Evolutionary conservation across 2,113 vertebrate species (phyloP).

Genomic region (Embiotoca jacksoni): DNA sequence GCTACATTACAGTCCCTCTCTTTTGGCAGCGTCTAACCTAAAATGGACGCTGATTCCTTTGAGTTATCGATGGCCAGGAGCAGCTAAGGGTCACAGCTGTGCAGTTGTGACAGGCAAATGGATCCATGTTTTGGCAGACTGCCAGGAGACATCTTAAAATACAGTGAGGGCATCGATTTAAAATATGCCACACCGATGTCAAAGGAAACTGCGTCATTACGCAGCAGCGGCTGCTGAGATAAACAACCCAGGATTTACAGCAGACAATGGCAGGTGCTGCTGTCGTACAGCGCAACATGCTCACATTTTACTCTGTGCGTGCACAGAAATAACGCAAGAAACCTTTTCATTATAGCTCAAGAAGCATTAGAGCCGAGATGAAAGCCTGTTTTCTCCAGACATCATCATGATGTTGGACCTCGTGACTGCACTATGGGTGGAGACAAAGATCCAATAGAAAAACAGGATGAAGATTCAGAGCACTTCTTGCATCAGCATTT

Average conservation of each 20-base stretch:
- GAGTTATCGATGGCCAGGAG: constrained; percentile 65
- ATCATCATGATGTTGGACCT: constrained; percentile 72
- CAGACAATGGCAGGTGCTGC: constrained; percentile 69
- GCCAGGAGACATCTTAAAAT: constrained; percentile 81
- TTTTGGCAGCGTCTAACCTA: constrained; percentile 67
- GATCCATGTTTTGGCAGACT: constrained; percentile 68
- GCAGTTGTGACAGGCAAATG: constrained; percentile 70
- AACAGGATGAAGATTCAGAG: constrained; percentile 50
- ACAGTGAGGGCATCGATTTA: constrained; percentile 72
- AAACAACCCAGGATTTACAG: constrained; percentile 54
- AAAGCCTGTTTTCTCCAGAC: constrained; percentile 73
- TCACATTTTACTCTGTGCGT: constrained; percentile 45
- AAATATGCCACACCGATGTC: constrained; percentile 71
- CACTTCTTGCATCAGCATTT: constrained; percentile 75
- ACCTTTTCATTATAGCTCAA: constrained; percentile 56
- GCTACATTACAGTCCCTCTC: constrained; percentile 37
- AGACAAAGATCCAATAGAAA: constrained; percentile 73
- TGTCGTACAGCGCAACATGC: constrained; percentile 29
- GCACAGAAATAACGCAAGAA: constrained; percentile 61
- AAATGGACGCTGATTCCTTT: constrained; percentile 82
- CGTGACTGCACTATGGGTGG: constrained; percentile 74
- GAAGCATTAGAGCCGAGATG: constrained; percentile 63
- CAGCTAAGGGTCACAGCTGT: constrained; percentile 78
- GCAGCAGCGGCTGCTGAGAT: constrained; percentile 50
- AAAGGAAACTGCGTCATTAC: constrained; percentile 67